These are phyloP conservation scores for Paguma larvata DNA, from an alignment of 2,797 vertebrate species.

Conservation along the genomic window DNA sequence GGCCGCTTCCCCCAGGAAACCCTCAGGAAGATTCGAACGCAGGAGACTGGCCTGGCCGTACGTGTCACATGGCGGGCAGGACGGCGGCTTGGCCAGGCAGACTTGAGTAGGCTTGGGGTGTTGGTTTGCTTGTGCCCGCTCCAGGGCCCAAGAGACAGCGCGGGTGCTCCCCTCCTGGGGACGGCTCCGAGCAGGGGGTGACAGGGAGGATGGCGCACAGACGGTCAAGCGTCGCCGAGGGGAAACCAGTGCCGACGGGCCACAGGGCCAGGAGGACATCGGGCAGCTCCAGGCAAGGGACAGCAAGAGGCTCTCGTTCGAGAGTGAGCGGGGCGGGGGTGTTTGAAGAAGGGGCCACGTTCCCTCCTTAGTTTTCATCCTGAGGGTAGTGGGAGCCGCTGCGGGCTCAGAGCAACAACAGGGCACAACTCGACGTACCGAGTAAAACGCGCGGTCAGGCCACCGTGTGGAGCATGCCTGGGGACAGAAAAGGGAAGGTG, in stretches of 20 bases:
- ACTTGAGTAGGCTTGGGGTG: fast-evolving
- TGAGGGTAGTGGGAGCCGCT: background rate
- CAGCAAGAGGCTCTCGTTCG: background rate
- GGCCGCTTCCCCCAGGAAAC: background rate
- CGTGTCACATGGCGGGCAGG: background rate
- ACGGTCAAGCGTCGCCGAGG: background rate
- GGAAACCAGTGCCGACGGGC: no score
- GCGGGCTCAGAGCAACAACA: no score
- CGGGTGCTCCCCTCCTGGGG: background rate
- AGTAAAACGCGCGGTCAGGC: fast-evolving
- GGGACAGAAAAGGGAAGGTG: no score
- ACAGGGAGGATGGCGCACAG: background rate
- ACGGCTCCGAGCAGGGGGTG: background rate
- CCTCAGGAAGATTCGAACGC: fast-evolving
- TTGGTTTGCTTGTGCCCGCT: background rate
- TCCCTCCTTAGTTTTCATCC: background rate
- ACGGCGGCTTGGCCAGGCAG: background rate
- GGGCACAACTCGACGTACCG: background rate
- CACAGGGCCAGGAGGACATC: background rate
- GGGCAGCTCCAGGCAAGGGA: no score
- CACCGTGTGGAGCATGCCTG: fast-evolving
- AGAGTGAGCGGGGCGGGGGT: background rate
- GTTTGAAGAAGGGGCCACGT: background rate
- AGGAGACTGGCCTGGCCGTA: background rate
- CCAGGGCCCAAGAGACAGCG: background rate